Percentiles rank a stretch among this genome's conserved stretches.
These are phyloP conservation scores for Hyposoter didymator DNA, from an alignment of 2,888 invertebrate species.

Conservation along the genomic window DNA sequence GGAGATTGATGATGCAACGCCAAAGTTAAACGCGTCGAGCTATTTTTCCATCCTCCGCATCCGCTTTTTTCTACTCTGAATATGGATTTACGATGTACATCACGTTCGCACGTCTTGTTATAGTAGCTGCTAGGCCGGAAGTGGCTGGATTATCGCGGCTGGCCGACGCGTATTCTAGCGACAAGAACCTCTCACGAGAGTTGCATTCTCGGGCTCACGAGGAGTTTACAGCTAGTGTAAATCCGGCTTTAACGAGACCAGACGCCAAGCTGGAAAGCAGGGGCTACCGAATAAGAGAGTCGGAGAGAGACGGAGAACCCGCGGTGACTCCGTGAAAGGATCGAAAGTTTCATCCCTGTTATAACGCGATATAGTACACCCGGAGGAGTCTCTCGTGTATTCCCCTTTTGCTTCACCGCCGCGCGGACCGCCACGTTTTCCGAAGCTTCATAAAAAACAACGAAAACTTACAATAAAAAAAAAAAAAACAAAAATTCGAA, in stretches of 20 bases:
- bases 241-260: conserved; percentile 72
- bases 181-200: conserved; percentile 57
- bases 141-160: conserved; percentile 66
- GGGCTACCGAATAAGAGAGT: conserved; percentile 6
- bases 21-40: neutral
- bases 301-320: conserved; percentile 16
- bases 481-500: conserved; percentile 52
- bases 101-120: conserved; percentile 22
- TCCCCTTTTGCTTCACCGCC: conserved; percentile 21
- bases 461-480: neutral
- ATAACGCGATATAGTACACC: conserved; percentile 18
- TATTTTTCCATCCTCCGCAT: neutral
- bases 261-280: conserved; percentile 53
- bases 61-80: neutral
- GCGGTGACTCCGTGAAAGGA: conserved; percentile 45
- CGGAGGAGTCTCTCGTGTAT: conserved; percentile 34
- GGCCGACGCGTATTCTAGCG: conserved; percentile 42
- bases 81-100: conserved; percentile 17
- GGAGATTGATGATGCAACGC: neutral
- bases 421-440: conserved; percentile 47
- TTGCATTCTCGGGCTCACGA: conserved; percentile 58
- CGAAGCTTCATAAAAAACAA: conserved; percentile 40
- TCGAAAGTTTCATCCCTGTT: conserved; percentile 62
- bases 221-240: conserved; percentile 73
- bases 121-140: conserved; percentile 51